Conservation (phyloP, 2,888 invertebrate genomes). For the Sinodicranocentrus sp. region DNA sequence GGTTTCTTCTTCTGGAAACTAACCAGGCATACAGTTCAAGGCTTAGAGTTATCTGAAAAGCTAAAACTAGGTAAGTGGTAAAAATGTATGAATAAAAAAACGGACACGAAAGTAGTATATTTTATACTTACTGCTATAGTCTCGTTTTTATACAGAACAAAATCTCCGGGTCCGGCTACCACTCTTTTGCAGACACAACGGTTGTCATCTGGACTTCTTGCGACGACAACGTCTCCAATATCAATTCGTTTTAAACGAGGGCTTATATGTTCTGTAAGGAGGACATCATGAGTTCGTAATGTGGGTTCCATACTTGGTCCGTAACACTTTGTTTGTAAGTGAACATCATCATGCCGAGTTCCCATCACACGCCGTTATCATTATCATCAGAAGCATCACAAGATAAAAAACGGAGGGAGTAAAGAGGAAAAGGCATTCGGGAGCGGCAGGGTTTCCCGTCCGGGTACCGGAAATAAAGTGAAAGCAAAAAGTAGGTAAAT, state of each 20-base stretch:
- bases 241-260: conserved; percentile 83
- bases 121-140: conserved; percentile 38
- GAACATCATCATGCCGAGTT: background rate
- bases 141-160: conserved; percentile 78
- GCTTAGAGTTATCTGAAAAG: background rate
- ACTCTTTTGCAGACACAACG: conserved; percentile 93
- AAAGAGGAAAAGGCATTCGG: background rate
- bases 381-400: conserved; percentile 14
- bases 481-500: conserved; percentile 4
- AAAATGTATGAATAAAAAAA: too few species aligned
- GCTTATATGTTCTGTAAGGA: conserved; percentile 90
- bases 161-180: conserved; percentile 85
- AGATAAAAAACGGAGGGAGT: background rate
- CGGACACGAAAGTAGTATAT: background rate
- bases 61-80: too few species aligned
- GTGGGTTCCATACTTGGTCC: conserved; percentile 98
- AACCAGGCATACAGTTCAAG: too few species aligned
- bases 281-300: conserved; percentile 87
- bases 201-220: conserved; percentile 85
- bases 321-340: conserved; percentile 84
- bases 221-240: conserved; percentile 91
- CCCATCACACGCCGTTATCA: conserved; percentile 7
- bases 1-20: too few species aligned
- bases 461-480: background rate
- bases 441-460: conserved; percentile 7